Conservation (phyloP, 2,113 vertebrate species). For the Eudyptes chrysolophus region DNA sequence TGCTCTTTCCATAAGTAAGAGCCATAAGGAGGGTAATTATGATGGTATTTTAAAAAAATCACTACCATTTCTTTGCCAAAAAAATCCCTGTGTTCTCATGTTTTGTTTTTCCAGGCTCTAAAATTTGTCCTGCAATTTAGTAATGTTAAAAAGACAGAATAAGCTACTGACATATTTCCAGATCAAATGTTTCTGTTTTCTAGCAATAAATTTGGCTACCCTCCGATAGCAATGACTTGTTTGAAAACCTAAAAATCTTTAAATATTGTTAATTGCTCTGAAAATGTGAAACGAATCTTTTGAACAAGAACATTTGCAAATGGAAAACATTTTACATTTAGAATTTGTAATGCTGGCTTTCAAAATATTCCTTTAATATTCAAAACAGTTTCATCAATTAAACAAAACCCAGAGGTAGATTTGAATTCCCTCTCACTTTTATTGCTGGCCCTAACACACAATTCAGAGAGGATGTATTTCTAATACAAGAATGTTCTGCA, state of each 20-base stretch:
- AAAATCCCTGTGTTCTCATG: constrained; percentile 37
- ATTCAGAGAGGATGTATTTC: constrained; percentile 65
- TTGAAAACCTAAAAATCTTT: constrained; percentile 45
- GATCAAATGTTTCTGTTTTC: constrained; percentile 53
- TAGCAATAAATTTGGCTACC: constrained; percentile 39
- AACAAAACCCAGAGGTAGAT: constrained; percentile 5
- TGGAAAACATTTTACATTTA: background rate
- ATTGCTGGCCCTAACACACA: constrained; percentile 26
- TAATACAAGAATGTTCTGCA: constrained; percentile 71
- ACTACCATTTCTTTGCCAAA: constrained; percentile 58
- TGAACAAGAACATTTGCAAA: background rate
- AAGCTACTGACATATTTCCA: constrained; percentile 32
- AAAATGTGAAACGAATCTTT: constrained; percentile 34
- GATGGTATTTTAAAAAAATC: constrained; percentile 66
- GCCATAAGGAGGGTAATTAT: constrained; percentile 66
- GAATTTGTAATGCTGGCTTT: background rate
- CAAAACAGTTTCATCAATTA: constrained; percentile 28
- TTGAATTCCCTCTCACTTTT: constrained; percentile 26
- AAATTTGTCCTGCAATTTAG: constrained; percentile 56
- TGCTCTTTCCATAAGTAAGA: background rate
- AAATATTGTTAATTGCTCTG: constrained; percentile 26
- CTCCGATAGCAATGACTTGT: background rate
- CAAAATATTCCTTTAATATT: constrained; percentile 21
- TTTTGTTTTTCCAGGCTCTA: constrained; percentile 50
- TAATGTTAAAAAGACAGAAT: constrained; percentile 47